These are phyloP conservation scores for Notiomystis cincta DNA, from an alignment of 2,113 vertebrate genomes.

Conservation along the genomic window DNA sequence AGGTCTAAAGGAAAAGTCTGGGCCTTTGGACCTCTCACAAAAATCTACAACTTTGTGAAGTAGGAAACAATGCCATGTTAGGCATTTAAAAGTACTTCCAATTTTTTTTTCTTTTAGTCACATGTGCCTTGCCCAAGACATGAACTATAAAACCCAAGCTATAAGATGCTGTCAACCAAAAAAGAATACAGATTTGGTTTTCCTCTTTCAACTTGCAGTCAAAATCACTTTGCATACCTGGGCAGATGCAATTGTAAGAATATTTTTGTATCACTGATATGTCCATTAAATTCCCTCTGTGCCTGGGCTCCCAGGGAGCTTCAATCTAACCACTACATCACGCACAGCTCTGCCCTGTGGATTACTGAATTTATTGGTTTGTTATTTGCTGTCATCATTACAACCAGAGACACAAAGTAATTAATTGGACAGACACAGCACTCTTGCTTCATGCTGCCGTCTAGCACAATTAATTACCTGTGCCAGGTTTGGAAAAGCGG, in stretches of 20 bases:
- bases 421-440: not conserved
- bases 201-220: not conserved
- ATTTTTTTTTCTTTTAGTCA: not conserved
- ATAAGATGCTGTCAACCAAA: not conserved
- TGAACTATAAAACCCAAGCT: not conserved
- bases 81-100: not conserved
- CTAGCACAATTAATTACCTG: constrained; percentile 2
- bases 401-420: not conserved
- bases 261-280: not conserved
- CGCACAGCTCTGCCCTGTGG: not conserved
- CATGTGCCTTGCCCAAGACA: not conserved
- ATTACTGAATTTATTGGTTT: not conserved
- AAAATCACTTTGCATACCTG: not conserved
- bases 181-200: not conserved
- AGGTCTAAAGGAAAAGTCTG: not conserved
- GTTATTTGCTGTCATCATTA: not conserved
- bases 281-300: not conserved
- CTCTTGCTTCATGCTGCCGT: not conserved
- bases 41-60: not conserved
- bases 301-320: not conserved
- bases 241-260: not conserved
- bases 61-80: not conserved
- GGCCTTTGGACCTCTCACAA: not conserved
- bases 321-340: not conserved
- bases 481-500: not conserved